These are phyloP conservation scores for Plotosus lineatus DNA, from an alignment of 2,113 vertebrate species.

Conservation along the genomic window DNA sequence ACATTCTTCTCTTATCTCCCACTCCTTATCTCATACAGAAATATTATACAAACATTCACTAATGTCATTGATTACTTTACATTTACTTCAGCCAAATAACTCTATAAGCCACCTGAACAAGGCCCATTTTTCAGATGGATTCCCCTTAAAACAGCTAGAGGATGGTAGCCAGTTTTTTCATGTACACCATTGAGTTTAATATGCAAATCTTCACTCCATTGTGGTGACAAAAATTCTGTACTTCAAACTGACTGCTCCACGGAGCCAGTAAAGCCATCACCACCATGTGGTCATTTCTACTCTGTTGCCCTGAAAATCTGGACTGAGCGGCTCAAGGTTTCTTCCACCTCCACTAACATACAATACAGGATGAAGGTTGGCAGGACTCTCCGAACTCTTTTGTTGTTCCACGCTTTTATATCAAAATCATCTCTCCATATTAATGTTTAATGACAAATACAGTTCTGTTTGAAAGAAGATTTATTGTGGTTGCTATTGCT, in stretches of 20 bases:
- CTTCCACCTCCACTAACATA: neutral
- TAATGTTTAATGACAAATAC: neutral
- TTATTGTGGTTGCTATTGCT: no score
- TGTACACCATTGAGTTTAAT: slow-evolving; percentile 55
- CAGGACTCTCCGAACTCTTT: neutral
- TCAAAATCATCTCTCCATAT: neutral
- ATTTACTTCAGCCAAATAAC: slow-evolving; percentile 41
- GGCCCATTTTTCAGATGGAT: neutral
- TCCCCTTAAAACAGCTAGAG: slow-evolving; percentile 42
- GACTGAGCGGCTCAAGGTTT: neutral
- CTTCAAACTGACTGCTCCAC: slow-evolving; percentile 45
- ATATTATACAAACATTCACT: slow-evolving; percentile 45
- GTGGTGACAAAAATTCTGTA: slow-evolving; percentile 57
- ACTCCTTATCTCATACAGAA: slow-evolving; percentile 28
- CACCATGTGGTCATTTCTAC: slow-evolving; percentile 49
- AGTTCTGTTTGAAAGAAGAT: no score
- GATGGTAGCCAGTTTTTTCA: slow-evolving; percentile 53
- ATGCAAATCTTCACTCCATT: slow-evolving; percentile 49
- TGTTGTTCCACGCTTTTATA: neutral
- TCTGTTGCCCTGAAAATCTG: neutral
- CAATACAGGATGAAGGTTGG: neutral
- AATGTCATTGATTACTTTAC: slow-evolving; percentile 31
- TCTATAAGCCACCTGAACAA: slow-evolving; percentile 35
- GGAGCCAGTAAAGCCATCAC: slow-evolving; percentile 58
- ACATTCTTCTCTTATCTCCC: slow-evolving; percentile 45